Conservation (phyloP, 1,140 invertebrate genomes). For the Scaptodrosophila lebanonensis region DNA sequence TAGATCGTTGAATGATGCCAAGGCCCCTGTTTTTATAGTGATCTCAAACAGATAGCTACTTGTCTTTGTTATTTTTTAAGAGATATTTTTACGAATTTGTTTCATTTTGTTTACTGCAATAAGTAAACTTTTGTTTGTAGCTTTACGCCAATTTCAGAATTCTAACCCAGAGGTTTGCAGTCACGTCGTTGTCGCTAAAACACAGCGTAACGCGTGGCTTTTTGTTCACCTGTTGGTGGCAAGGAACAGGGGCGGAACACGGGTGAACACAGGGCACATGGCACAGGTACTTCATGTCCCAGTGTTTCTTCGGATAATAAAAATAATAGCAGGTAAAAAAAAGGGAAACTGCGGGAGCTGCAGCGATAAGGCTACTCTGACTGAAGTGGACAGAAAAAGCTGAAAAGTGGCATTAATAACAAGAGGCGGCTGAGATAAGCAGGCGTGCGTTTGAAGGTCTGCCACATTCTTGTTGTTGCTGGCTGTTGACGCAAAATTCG, state of each 20-base stretch:
- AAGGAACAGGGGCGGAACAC: neutral
- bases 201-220: too few relatives aligned
- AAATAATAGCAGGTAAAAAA: constrained; percentile 3
- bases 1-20: too few relatives aligned
- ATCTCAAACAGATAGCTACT: too few relatives aligned
- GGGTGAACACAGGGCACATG: neutral
- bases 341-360: neutral
- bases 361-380: constrained; percentile 32
- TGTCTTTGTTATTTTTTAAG: too few relatives aligned
- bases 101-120: too few relatives aligned
- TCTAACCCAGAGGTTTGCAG: too few relatives aligned
- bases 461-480: constrained; percentile 12
- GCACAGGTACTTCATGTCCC: neutral
- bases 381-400: constrained; percentile 50
- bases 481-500: constrained; percentile 22
- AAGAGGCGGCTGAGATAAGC: constrained; percentile 42
- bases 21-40: too few relatives aligned
- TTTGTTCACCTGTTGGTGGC: too few relatives aligned
- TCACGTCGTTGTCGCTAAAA: too few relatives aligned
- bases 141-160: too few relatives aligned
- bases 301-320: neutral
- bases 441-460: constrained; percentile 23
- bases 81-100: too few relatives aligned
- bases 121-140: too few relatives aligned
- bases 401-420: constrained; percentile 63